Evolutionary conservation across 2,797 vertebrate species (phyloP).

Genomic region (Liasis olivaceus): DNA sequence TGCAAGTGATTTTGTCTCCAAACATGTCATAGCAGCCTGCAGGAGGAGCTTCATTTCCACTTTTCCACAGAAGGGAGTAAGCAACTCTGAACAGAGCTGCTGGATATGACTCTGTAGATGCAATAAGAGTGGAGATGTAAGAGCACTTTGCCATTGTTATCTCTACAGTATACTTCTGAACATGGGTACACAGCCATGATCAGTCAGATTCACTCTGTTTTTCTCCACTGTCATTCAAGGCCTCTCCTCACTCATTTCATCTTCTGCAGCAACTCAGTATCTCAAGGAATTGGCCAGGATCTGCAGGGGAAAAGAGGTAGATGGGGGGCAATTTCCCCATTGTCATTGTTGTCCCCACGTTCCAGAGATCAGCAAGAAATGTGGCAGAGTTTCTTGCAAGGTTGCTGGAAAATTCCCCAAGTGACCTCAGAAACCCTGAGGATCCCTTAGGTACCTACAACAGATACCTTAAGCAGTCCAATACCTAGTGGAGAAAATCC

Average conservation of each 20-base stretch:
- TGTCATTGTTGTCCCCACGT: neutral
- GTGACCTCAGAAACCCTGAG: neutral
- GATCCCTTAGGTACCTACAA: neutral
- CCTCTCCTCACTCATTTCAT: neutral
- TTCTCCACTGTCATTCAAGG: neutral
- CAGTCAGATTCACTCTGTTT: neutral
- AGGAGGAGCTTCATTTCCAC: neutral
- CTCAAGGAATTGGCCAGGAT: neutral
- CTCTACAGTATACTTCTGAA: neutral
- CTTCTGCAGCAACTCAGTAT: neutral
- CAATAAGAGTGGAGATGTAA: neutral
- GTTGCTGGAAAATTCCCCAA: neutral
- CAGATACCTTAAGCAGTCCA: neutral
- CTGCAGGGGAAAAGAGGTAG: neutral
- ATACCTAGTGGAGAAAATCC: neutral
- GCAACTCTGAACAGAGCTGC: neutral
- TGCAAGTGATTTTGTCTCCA: neutral
- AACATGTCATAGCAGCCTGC: neutral
- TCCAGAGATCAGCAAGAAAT: neutral
- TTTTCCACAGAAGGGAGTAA: neutral
- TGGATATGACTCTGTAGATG: neutral
- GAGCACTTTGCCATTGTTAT: neutral
- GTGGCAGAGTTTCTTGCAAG: neutral
- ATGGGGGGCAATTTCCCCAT: neutral
- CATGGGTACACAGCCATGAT: neutral